Evolutionary conservation across 2,797 vertebrate species (phyloP), one percentile per base, ranked within the genome.

Genomic region (Gymnocypris eckloni): DNA sequence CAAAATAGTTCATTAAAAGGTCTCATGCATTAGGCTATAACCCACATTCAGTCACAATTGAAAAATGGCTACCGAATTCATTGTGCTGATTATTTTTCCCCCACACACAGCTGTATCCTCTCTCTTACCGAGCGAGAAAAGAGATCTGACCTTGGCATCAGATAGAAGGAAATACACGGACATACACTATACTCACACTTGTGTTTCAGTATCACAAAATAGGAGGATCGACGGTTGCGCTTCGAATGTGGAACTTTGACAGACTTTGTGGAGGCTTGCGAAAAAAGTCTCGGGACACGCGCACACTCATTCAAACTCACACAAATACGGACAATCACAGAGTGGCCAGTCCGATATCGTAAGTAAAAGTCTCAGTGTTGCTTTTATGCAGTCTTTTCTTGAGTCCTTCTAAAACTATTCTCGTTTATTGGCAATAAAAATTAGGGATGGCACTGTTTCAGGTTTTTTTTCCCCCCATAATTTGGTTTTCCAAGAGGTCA

Each of bases 391-490:
- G 80, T 48, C 71, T 61, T 64, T 79, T 84, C 79, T 81, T 71
- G 22, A 79, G 45, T 78, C 85, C 69, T 71, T 43, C 41, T 86
- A 83, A 80, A 86, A 83, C 84, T 85, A 82, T 78, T 89, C 39
- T 79, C 37, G 79, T 90, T 80, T 76, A 84, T 87, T 90, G 86
- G 82, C 85, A 84, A 87, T 86, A 90, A 86, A 89, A 86, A 90
- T 37, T n/a, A 88, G 20, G 73, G 91, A 92, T 93, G 91, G 91
- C 92, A 92, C 92, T 90, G 89, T 88, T 88, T 87, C 61, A 81
- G 73, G 48, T 28, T 73, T 85, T 61, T 2, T 45, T 28, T 67
- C 10, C 0, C 4, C 11, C 64, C 45, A 50, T 28, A 69, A 50
- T 83, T 82, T 75, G 54, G 79, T 84, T 79, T 87, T 86, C 73